Evolutionary conservation across 2,888 invertebrate species (phyloP), one percentile per base, ranked within the genome.

Genomic region (Thereva unica): DNA sequence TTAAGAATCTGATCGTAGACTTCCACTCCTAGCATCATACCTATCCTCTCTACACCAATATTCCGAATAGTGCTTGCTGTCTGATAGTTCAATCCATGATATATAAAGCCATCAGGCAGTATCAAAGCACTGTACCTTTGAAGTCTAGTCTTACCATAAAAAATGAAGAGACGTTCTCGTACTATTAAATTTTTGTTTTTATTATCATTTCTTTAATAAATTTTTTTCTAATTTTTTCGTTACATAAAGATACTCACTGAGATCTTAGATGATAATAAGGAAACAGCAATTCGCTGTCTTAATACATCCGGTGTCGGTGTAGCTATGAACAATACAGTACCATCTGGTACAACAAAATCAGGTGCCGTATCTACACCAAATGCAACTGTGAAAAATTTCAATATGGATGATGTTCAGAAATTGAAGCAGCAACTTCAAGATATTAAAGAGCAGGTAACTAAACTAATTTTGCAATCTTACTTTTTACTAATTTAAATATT

Each of bases 401-500:
- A 86, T 70, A 85, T 85, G 68, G 87, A 87, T 68, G 96, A 97
- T 80, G 91, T 97, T 66, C 91, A 93, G 78, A 94, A 94, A 77
- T 82, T 95, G 50, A 93, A 93, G 77, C 96, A 97, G 78, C 97
- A 97, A 78, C 82, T 98, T 70, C 95, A 97, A 81, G 97, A 97
- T 78, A 97, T 97, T 75, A 97, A 96, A 78, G 97, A 97, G 81
- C 96, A 96, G 88, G 95, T 93, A 77, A 74, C 72, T 71, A 37
- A 7, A 44, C 44, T 54, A 23, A 1, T 40, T 56, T 52, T 67
- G 4, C 45, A 23, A n/a, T 37, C 40, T 34, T 40, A 5, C 40
- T 45, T 40, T 40, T 7, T 8, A 40, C 40, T 49, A 40, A 41
- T 61, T 42, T 34, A 2, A n/a, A 34, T 49, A 3, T 52, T 23